phyloP scores from a whole-genome alignment of 2,888 invertebrate species.

The Cancer borealis region DNA sequence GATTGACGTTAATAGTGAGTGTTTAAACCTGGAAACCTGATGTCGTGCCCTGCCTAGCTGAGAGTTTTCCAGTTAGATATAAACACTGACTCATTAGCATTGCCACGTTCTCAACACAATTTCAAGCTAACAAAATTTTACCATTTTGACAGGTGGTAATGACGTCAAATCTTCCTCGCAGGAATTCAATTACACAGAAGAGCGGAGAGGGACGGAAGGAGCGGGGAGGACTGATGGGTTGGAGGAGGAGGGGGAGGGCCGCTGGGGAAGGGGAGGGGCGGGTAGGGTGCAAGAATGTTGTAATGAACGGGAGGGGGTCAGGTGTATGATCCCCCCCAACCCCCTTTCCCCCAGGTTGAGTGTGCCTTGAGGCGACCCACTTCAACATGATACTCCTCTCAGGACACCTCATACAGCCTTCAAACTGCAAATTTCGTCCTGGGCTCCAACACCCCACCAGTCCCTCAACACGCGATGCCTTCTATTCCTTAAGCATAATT shows the following conservation, averaged over 20 bases:
- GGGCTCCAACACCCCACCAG: background rate
- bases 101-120: background rate
- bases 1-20: background rate
- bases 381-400: slow-evolving; percentile 33
- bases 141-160: slow-evolving; percentile 47
- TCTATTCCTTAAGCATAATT: background rate
- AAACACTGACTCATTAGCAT: slow-evolving; percentile 21
- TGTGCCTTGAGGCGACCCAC: background rate
- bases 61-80: background rate
- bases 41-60: background rate
- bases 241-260: background rate
- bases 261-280: background rate
- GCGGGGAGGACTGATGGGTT: background rate
- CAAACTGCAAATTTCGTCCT: slow-evolving; percentile 11
- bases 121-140: slow-evolving; percentile 31
- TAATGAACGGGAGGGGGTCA: slow-evolving; percentile 22
- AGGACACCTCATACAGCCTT: background rate
- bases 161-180: slow-evolving; percentile 49
- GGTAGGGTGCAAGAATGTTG: background rate
- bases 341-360: background rate
- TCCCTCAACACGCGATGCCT: background rate
- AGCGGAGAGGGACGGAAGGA: slow-evolving; percentile 36
- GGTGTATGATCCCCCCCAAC: background rate
- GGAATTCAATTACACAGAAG: slow-evolving; percentile 43
- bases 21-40: background rate